A percentile compares a stretch with the other conserved stretches of the same genome.
These are phyloP conservation scores for Thalassarche chlororhynchos DNA, from an alignment of 2,113 vertebrate genomes.

Conservation along the genomic window DNA sequence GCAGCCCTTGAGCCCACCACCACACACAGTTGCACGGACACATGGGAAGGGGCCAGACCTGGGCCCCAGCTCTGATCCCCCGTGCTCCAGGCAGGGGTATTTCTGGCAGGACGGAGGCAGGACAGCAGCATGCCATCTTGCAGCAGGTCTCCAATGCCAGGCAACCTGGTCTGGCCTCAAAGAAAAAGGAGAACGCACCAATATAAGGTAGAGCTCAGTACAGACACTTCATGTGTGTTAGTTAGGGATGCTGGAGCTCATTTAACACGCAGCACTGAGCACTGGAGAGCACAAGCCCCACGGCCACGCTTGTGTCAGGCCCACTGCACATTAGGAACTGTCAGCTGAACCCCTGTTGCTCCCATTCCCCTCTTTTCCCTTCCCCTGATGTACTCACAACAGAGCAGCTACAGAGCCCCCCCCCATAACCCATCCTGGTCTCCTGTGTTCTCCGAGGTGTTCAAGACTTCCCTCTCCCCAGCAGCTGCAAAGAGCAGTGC, in stretches of 20 bases:
- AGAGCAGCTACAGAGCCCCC: background rate
- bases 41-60: background rate
- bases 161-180: background rate
- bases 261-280: background rate
- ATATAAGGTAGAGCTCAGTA: rapidly evolving
- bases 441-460: background rate
- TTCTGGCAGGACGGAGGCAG: background rate
- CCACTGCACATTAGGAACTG: background rate
- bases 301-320: too few species aligned
- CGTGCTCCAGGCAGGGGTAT: background rate
- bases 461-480: background rate
- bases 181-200: background rate
- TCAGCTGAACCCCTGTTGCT: background rate
- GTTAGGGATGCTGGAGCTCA: background rate
- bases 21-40: rapidly evolving
- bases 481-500: background rate
- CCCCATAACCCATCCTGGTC: background rate
- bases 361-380: background rate
- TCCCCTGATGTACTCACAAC: background rate
- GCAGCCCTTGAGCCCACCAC: background rate
- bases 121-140: background rate
- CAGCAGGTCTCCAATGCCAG: background rate
- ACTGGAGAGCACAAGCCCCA: background rate
- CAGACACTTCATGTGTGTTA: too few species aligned
- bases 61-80: background rate